phyloP scores from a whole-genome alignment of 2,113 vertebrate genomes.

The Phylloscopus trochilus region DNA sequence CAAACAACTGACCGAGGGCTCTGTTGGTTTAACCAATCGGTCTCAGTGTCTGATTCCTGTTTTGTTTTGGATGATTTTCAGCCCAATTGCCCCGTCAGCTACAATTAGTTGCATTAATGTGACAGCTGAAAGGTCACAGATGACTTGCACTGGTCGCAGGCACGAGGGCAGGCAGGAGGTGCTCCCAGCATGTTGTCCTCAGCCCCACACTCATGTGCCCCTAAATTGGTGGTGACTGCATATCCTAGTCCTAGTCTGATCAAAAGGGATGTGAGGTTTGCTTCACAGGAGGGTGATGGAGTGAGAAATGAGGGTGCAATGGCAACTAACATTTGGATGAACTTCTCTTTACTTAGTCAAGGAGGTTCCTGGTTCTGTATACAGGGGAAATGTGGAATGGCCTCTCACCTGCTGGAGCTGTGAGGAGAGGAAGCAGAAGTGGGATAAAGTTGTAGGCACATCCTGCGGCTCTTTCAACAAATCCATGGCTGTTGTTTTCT shows the following conservation, averaged over 20 bases:
- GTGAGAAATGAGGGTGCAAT: background rate
- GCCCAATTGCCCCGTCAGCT: slow-evolving; percentile 33
- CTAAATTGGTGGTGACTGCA: background rate
- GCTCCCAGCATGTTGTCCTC: background rate
- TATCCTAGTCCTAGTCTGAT: background rate
- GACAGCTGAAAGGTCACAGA: slow-evolving; percentile 25
- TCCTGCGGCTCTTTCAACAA: slow-evolving; percentile 20
- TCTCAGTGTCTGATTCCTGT: slow-evolving; percentile 46
- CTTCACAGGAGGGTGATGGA: background rate
- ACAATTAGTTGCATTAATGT: slow-evolving; percentile 35
- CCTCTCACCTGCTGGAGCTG: background rate
- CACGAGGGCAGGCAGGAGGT: background rate
- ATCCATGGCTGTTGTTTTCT: background rate
- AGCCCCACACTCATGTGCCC: fast-evolving
- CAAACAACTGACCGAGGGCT: background rate
- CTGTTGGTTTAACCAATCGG: slow-evolving; percentile 34
- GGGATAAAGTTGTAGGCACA: background rate
- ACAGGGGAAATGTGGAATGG: background rate
- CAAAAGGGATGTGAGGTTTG: background rate
- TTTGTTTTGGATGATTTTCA: slow-evolving; percentile 65
- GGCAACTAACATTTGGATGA: slow-evolving; percentile 6
- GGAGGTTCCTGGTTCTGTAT: background rate
- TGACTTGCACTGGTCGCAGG: background rate
- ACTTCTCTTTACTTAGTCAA: background rate
- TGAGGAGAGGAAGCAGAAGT: slow-evolving; percentile 5